These are phyloP conservation scores for Enhydra lutris DNA, from an alignment of 2,113 vertebrate genomes.

Conservation along the genomic window DNA sequence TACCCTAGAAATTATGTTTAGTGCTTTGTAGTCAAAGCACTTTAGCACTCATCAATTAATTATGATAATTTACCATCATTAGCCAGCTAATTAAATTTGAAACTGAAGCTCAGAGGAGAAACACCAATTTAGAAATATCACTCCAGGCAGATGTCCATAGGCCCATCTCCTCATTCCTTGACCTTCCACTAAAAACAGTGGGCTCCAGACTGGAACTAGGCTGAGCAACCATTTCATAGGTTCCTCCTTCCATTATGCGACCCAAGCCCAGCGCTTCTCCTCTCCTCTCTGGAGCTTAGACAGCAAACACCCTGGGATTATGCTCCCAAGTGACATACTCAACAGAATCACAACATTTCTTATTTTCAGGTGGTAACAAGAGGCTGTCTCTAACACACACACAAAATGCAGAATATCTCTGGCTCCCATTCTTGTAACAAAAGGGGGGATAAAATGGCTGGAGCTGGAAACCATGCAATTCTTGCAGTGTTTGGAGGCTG, in stretches of 20 bases:
- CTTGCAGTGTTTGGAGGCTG: neutral
- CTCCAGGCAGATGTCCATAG: slow-evolving; percentile 38
- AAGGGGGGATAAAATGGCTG: neutral
- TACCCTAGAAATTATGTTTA: slow-evolving; percentile 41
- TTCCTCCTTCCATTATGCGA: neutral
- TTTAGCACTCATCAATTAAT: slow-evolving; percentile 65
- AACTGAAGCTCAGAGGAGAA: slow-evolving; percentile 62
- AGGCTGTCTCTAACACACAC: neutral
- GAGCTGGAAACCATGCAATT: neutral
- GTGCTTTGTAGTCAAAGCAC: slow-evolving; percentile 49
- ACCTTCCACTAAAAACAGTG: slow-evolving; percentile 20
- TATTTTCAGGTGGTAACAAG: neutral
- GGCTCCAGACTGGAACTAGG: neutral
- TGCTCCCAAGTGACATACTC: neutral
- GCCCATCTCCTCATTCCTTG: slow-evolving; percentile 25
- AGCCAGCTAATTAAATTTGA: slow-evolving; percentile 71
- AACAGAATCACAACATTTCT: neutral
- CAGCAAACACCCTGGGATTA: neutral
- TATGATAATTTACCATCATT: slow-evolving; percentile 63
- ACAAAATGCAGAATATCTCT: neutral
- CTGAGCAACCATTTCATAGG: neutral
- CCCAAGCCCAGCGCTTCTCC: neutral
- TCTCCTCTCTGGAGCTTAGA: neutral
- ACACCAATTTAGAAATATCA: slow-evolving; percentile 46
- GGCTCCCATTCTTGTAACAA: neutral